Percentiles rank a stretch among this genome's conserved stretches.
These are phyloP conservation scores for Syncerus caffer DNA, from an alignment of 2,797 vertebrate genomes.

Conservation along the genomic window DNA sequence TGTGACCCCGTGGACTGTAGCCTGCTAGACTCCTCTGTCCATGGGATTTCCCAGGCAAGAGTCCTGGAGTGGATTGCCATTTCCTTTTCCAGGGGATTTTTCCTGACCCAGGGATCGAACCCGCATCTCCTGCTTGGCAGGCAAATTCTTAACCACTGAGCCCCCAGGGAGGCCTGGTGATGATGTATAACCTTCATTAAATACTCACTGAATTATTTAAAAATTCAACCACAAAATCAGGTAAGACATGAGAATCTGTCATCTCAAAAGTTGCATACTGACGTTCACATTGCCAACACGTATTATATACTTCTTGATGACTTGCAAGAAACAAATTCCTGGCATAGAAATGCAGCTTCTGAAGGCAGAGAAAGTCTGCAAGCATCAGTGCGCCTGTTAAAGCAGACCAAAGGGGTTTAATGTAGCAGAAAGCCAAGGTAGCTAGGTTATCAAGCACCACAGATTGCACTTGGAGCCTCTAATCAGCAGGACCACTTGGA, in stretches of 20 bases:
- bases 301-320: background rate
- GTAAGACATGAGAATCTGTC: background rate
- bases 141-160: background rate
- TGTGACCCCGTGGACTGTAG: background rate
- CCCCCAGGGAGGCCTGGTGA: background rate
- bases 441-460: slow-evolving; percentile 80
- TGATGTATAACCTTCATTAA: background rate
- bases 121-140: background rate
- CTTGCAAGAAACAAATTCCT: background rate
- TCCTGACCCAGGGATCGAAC: background rate
- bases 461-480: slow-evolving; percentile 78
- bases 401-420: slow-evolving; percentile 57
- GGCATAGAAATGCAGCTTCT: background rate
- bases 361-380: background rate
- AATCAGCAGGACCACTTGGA: slow-evolving; percentile 79
- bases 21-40: background rate
- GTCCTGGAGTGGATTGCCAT: background rate
- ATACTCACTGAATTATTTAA: background rate
- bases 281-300: background rate
- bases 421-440: slow-evolving; percentile 66
- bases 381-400: background rate
- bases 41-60: background rate
- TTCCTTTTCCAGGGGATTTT: background rate
- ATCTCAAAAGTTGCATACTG: background rate
- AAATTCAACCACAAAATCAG: background rate